phyloP scores from a whole-genome alignment of 2,888 invertebrate species.

The Anthophora plumipes region DNA sequence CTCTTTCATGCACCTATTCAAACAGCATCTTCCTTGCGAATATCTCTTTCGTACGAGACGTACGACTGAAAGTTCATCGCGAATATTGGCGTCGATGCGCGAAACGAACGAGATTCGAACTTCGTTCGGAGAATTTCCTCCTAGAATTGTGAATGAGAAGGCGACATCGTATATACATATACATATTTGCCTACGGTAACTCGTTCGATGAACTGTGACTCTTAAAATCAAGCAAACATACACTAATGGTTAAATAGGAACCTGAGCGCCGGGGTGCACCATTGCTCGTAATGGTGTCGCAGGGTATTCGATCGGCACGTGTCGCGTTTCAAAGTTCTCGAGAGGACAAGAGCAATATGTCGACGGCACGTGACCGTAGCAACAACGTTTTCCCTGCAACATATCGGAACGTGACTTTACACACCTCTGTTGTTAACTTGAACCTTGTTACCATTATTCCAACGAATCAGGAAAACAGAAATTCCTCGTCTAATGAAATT shows the following conservation, averaged over 20 bases:
- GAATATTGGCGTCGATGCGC: background rate
- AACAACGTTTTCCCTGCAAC: conserved; percentile 61
- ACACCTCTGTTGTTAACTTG: background rate
- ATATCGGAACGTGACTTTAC: background rate
- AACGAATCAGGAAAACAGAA: no score
- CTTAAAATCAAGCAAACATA: conserved; percentile 78
- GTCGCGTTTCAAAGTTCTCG: conserved; percentile 81
- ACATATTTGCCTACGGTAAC: conserved; percentile 26
- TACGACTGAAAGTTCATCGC: background rate
- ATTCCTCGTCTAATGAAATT: no score
- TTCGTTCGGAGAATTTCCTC: no score
- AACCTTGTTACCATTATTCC: no score
- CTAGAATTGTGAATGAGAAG: no score
- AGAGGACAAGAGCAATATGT: conserved; percentile 79
- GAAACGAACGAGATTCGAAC: no score
- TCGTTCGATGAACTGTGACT: conserved; percentile 66
- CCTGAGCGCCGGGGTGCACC: conserved; percentile 48
- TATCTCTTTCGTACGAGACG: background rate
- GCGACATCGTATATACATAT: no score
- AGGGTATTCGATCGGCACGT: conserved; percentile 78
- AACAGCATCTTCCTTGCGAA: background rate
- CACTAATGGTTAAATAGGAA: conserved; percentile 79
- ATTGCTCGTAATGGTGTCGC: conserved; percentile 54
- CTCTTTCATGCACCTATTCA: conserved; percentile 47
- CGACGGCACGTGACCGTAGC: conserved; percentile 77